Conservation (phyloP, 2,113 vertebrate species). For the Lagenorhynchus albirostris region DNA sequence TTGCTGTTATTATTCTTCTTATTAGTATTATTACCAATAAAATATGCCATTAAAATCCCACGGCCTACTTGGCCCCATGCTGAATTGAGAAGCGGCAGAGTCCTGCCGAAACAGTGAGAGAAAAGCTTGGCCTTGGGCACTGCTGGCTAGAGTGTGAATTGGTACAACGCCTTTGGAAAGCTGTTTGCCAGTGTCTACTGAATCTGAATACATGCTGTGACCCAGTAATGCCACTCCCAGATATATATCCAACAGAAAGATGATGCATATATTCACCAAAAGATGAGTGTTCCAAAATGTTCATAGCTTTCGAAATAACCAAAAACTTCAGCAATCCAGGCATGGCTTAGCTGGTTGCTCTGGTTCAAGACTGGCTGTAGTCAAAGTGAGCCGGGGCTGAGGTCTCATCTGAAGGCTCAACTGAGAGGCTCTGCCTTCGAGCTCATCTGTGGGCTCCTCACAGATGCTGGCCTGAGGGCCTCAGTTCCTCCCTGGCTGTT, state of each 20-base stretch:
- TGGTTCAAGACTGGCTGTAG: neutral
- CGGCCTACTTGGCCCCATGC: neutral
- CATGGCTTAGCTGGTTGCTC: neutral
- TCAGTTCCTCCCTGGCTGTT: neutral
- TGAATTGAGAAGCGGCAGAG: neutral
- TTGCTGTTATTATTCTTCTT: neutral
- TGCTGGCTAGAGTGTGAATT: neutral
- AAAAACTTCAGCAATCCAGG: neutral
- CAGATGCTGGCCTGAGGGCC: accelerated
- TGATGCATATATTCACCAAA: neutral
- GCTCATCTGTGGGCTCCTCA: neutral
- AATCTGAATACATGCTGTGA: neutral
- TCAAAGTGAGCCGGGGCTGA: too few relatives aligned
- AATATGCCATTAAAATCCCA: neutral
- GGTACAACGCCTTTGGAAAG: neutral
- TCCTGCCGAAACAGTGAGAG: neutral
- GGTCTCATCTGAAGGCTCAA: neutral
- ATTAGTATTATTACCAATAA: neutral
- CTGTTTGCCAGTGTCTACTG: neutral
- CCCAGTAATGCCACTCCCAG: neutral
- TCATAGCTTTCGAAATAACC: neutral
- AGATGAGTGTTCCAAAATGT: neutral
- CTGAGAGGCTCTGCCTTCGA: neutral
- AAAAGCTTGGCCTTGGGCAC: neutral
- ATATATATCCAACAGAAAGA: neutral